Evolutionary conservation across 2,888 invertebrate genomes (phyloP), one percentile per base, ranked within the genome.

Genomic region (Lissonota sp.): DNA sequence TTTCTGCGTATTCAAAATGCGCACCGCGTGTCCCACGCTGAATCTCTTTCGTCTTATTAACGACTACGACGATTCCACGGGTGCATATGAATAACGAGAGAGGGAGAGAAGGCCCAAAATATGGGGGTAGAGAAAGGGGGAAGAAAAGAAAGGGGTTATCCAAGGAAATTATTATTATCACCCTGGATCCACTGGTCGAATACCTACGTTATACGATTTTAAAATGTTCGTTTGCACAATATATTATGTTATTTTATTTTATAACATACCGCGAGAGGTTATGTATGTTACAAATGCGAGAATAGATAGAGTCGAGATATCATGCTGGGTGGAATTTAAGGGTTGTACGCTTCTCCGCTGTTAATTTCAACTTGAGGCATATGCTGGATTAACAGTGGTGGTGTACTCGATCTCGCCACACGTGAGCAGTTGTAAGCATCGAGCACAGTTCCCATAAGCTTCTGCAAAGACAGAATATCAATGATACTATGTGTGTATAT

Each of bases 31-130:
- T 79, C 70, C 58, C 75, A 75, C 62, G 8, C 55, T 63, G 79
- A 79, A 75, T 82, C 67, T 74, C 62, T 69, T 75, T 82, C 81
- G 81, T 72, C 81, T 82, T 79, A 75, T 82, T 79, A 79, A 82
- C 71, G 71, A 82, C 79, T 75, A 78, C 78, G 77, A 74, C 81
- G 77, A 78, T 81, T 81, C 81, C 60, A 74, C 74, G 60, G 70
- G 51, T 58, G 81, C 64, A 64, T 67, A 75, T 82, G 74, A 82
- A 55, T 82, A 82, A 82, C 71, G 72, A 73, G 58, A 55, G 49
- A 74, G 42, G 51, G 63, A 62, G 57, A 66, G n/a, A 66, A 42
- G 16, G 44, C 39, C 10, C n/a, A 39, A 46, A 14, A 71, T 10
- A 57, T 5, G 10, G 26, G 44, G 53, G 53, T 60, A 49, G 8